phyloP scores from a whole-genome alignment of 2,797 vertebrate genomes.

The Labeo calbasu region DNA sequence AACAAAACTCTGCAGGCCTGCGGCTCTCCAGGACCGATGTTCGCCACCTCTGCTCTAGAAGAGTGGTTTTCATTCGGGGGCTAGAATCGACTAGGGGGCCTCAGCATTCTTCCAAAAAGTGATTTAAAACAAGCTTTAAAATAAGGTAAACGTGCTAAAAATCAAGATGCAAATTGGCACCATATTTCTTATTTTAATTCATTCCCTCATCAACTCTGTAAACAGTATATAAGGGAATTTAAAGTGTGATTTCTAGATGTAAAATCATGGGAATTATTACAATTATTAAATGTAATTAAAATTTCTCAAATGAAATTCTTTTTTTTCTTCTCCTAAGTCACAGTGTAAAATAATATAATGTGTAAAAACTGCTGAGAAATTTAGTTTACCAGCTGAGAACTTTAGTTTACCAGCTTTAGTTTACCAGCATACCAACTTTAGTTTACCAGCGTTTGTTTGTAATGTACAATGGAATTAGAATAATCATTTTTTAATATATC shows the following conservation, averaged over 20 bases:
- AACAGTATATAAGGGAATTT: neutral
- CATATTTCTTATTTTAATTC: neutral
- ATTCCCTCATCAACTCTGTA: neutral
- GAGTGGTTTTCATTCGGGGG: neutral
- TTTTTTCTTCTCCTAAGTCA: neutral
- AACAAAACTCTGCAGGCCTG: too few species aligned
- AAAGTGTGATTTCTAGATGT: neutral
- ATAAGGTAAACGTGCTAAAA: neutral
- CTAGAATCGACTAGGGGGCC: neutral
- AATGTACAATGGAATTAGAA: neutral
- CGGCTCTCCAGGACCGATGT: too few species aligned
- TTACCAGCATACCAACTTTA: too few species aligned
- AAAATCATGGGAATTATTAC: too few species aligned
- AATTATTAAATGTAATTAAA: too few species aligned
- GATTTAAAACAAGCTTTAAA: constrained; percentile 4
- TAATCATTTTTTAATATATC: neutral
- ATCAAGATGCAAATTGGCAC: neutral
- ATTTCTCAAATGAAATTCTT: too few species aligned
- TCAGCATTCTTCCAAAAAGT: neutral
- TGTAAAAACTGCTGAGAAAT: neutral
- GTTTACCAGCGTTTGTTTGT: neutral
- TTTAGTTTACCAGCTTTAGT: too few species aligned
- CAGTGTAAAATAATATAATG: neutral
- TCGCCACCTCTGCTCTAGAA: neutral
- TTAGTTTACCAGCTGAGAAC: too few species aligned